phyloP scores from a whole-genome alignment of 2,797 vertebrate genomes.

The Anomalospiza imberbis region DNA sequence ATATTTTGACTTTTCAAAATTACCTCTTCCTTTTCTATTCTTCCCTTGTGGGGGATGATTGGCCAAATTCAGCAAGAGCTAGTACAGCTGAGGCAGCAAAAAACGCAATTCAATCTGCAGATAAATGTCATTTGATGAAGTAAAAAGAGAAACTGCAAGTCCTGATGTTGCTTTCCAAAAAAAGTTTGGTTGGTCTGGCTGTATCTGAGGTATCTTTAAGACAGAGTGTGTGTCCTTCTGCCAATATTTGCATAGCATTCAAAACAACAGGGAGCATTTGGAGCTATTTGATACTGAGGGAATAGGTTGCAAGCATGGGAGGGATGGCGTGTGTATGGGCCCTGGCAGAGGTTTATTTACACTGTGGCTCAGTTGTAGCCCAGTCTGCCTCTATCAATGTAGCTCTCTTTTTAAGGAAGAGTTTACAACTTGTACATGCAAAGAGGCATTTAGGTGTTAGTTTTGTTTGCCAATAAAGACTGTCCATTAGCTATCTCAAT shows the following conservation, averaged over 20 bases:
- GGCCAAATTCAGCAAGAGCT: not conserved
- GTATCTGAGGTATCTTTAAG: not conserved
- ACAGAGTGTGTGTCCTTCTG: not conserved
- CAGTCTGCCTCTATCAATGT: not conserved
- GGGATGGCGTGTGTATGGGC: not conserved
- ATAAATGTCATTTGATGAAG: not conserved
- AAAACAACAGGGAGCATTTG: not conserved
- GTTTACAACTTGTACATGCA: not conserved
- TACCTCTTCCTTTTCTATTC: not conserved
- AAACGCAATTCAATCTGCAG: not conserved
- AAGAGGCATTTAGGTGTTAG: not conserved
- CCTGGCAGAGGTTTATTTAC: constrained; percentile 34
- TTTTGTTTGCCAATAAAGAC: constrained; percentile 35
- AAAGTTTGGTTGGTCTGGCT: not conserved
- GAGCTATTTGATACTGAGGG: not conserved
- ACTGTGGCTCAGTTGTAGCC: not conserved
- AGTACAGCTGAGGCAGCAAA: not conserved
- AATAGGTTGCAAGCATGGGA: not conserved
- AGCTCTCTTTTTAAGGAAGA: constrained; percentile 9
- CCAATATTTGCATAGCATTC: constrained; percentile 11
- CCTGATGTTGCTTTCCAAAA: not conserved
- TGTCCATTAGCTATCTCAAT: constrained; percentile 29
- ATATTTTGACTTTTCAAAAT: constrained; percentile 23
- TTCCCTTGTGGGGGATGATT: not conserved
- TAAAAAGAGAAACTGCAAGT: not conserved